Conservation (phyloP, 2,888 invertebrate species). For the Esperia sulphurella region DNA sequence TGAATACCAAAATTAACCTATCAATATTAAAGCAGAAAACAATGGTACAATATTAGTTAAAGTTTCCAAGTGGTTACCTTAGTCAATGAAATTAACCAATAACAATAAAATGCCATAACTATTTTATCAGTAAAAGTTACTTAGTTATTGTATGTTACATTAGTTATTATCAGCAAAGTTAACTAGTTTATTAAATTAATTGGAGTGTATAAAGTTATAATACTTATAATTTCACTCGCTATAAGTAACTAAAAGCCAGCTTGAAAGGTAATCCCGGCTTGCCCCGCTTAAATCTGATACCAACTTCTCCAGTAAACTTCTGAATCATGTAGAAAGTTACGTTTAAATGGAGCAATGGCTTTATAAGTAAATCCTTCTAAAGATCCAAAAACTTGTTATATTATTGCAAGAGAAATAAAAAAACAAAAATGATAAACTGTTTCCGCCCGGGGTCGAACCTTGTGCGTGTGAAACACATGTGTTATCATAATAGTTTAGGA, state of each 20-base stretch:
- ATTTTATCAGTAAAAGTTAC: too few species aligned
- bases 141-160: too few species aligned
- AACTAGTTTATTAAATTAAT: background rate
- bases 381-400: background rate
- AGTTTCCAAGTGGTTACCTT: too few species aligned
- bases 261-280: background rate
- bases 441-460: slow-evolving; percentile 86
- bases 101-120: too few species aligned
- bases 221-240: background rate
- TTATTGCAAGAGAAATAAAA: slow-evolving; percentile 8
- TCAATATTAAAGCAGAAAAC: too few species aligned
- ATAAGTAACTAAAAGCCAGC: background rate
- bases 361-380: background rate
- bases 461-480: slow-evolving; percentile 90
- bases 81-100: too few species aligned
- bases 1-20: too few species aligned
- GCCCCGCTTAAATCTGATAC: background rate
- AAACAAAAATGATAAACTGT: slow-evolving; percentile 43
- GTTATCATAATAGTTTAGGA: too few species aligned
- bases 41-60: too few species aligned
- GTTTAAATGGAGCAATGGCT: background rate
- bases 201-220: background rate
- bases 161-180: too few species aligned
- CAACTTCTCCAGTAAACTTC: background rate
- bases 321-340: background rate